Evolutionary conservation across 64 coral and sea anemone genomes (phyloP).

Genomic region (Porites australiensis): DNA sequence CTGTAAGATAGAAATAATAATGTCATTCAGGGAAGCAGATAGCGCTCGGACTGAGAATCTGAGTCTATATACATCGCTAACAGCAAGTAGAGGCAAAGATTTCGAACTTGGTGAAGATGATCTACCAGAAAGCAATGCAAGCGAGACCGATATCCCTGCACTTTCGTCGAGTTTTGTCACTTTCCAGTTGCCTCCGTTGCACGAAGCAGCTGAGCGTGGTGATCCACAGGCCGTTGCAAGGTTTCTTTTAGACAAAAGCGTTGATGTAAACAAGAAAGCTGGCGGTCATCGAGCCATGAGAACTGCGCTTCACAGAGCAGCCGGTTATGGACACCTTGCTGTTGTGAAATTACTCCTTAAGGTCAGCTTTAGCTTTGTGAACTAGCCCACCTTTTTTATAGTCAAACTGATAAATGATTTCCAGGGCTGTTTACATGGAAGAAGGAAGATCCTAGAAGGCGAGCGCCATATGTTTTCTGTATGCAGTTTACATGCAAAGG

Average conservation of each 20-base stretch:
- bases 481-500: no score
- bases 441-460: no score
- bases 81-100: constrained; percentile 10
- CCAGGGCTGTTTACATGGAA: no score
- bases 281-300: constrained; percentile 81
- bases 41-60: constrained; percentile 15
- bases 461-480: no score
- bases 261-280: constrained; percentile 77
- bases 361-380: constrained; percentile 34
- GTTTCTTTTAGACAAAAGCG: constrained; percentile 45
- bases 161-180: constrained; percentile 10
- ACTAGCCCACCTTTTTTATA: no score
- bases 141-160: constrained; percentile 2
- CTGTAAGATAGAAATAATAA: neutral
- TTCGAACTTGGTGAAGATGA: constrained; percentile 32
- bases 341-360: constrained; percentile 75
- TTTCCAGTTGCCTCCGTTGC: constrained; percentile 41
- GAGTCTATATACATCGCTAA: constrained; percentile 23
- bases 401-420: no score
- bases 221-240: constrained; percentile 47
- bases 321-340: constrained; percentile 82
- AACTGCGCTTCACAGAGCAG: constrained; percentile 83
- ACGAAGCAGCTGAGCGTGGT: constrained; percentile 88
- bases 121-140: constrained; percentile 5
- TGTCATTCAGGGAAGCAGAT: constrained; percentile 28